Base-by-base conservation (phyloP, 2,888 invertebrate species). In the Ferrisia virgata region DNA sequence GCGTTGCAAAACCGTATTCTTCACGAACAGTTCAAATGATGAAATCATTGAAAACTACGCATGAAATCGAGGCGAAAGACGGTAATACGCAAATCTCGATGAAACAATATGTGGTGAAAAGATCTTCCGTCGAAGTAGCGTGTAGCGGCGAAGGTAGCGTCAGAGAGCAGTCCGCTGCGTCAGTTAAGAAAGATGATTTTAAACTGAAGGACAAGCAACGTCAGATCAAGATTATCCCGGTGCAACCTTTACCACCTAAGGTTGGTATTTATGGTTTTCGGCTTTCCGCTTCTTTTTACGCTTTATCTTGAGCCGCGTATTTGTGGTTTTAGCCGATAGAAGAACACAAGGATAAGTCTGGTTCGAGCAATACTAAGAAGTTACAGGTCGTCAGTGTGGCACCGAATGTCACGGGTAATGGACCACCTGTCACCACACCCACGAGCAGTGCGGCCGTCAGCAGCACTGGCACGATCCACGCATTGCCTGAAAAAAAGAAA, bases 211-310 rank as follows among this genome's bases (percentile, higher is more conserved):
- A 84, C 5, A 79, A 31, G n/a, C 58, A 69, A 18, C 58, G 84
- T 6, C 84, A 84, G 15, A 79, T 80, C 1, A 84, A 64, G 40
- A 33, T 84, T 22, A 84, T 84, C 8, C 79, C 84, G 1, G 40
- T 69, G 4, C 79, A 69, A 39, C 80, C 79, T 9, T 22, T 64
- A 13, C 39, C 47, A 1, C 22, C 53, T 11, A 79, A 79, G 47
- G 53, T 43, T 15, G 2, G 28, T 18, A 1, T 18, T 2, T 53
- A 8, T 40, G 13, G 11, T 2, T 40, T 11, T 18, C 18, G n/a
- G 18, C 47, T 18, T 40, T 22, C 43, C 22, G 2, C 15, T 25
- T 15, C 22, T 6, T 78, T 28, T 6, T 25, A 28, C 31, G 15
- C 3, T 6, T 25, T 72, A 8, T 3, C 31, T 78, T 31, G 9